Conservation (phyloP, 1,140 invertebrate genomes). For the Lepidotrigona ventralis region DNA sequence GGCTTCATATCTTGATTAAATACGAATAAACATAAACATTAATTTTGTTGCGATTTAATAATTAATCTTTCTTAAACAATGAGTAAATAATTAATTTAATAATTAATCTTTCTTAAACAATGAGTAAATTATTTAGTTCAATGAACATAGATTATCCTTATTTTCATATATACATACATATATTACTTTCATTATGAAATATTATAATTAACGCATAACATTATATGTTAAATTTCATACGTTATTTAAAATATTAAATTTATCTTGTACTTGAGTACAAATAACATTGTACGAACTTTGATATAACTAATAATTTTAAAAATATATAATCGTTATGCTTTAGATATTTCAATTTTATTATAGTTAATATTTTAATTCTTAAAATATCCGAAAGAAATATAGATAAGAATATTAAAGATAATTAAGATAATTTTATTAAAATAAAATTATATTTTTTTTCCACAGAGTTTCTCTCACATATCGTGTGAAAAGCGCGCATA, state of each 20-base stretch:
- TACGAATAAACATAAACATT: background rate
- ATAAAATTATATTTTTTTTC: background rate
- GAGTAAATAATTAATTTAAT: no score
- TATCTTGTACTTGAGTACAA: no score
- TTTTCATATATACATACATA: background rate
- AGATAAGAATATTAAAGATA: no score
- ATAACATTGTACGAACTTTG: no score
- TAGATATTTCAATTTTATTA: no score
- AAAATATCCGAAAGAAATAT: no score
- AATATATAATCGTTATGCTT: no score
- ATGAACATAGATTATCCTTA: background rate
- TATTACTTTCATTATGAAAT: background rate
- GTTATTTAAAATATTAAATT: no score
- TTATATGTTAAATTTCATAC: background rate
- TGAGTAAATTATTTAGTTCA: background rate
- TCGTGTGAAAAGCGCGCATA: constrained; percentile 95
- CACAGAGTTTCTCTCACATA: constrained; percentile 94
- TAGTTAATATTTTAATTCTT: no score
- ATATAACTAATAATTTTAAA: no score
- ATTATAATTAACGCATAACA: background rate
- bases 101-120: background rate
- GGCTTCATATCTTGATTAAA: background rate
- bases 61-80: background rate
- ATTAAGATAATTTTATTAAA: no score
- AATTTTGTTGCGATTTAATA: background rate